phyloP scores from a whole-genome alignment of 2,797 vertebrate species.

The Myotis daubentonii region DNA sequence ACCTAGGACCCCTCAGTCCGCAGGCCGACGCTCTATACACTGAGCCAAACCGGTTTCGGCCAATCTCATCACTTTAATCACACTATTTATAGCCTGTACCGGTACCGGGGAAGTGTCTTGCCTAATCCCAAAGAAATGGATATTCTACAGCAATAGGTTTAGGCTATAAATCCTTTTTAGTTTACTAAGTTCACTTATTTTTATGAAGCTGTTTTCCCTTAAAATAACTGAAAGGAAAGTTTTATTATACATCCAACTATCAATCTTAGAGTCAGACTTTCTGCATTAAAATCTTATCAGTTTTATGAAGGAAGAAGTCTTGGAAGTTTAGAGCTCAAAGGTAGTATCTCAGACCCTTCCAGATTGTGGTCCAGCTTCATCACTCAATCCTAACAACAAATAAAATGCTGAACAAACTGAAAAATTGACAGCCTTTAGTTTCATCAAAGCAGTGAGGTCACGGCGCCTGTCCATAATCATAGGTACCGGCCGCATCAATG shows the following conservation, averaged over 20 bases:
- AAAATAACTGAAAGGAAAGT: not conserved
- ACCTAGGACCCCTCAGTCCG: too few relatives aligned
- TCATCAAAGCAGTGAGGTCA: not conserved
- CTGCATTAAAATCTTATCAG: constrained; percentile 23
- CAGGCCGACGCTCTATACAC: too few relatives aligned
- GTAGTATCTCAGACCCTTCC: not conserved
- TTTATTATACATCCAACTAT: not conserved
- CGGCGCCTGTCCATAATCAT: not conserved
- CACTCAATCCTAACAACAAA: not conserved
- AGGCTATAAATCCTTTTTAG: not conserved
- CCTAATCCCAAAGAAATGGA: not conserved
- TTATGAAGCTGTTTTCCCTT: constrained; percentile 13
- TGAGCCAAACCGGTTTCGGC: too few relatives aligned
- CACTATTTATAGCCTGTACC: not conserved
- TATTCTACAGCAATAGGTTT: not conserved
- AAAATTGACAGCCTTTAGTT: not conserved
- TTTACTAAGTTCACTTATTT: not conserved
- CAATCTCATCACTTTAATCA: not conserved
- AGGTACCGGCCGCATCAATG: constrained; percentile 61
- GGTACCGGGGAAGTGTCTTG: not conserved
- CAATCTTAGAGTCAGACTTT: not conserved
- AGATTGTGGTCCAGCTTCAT: constrained; percentile 1
- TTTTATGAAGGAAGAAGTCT: not conserved
- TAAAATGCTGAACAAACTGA: not conserved
- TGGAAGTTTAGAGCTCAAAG: not conserved